phyloP scores from a whole-genome alignment of 2,113 vertebrate genomes.

The Neopipo cinnamomea region DNA sequence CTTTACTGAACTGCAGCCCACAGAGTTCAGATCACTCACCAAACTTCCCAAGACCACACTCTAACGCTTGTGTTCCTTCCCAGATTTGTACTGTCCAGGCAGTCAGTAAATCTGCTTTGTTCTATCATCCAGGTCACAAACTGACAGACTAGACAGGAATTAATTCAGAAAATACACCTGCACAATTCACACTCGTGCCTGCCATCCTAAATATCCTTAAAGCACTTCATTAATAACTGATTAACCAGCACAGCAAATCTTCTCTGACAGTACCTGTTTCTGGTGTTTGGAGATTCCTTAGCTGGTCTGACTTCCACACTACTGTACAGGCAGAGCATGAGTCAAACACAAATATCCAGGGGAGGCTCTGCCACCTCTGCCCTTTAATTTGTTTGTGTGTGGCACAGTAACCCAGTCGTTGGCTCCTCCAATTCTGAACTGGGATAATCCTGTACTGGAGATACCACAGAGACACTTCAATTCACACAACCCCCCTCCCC shows the following conservation, averaged over 20 bases:
- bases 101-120: background rate
- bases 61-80: background rate
- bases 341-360: background rate
- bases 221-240: background rate
- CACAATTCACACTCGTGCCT: background rate
- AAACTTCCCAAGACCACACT: background rate
- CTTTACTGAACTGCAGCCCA: background rate
- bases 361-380: background rate
- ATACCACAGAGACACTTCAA: background rate
- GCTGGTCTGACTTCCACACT: background rate
- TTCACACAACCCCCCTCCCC: background rate
- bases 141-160: background rate
- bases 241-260: background rate
- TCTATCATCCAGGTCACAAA: background rate
- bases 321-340: background rate
- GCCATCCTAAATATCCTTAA: background rate
- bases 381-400: background rate
- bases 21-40: background rate
- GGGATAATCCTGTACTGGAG: background rate
- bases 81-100: background rate
- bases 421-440: background rate
- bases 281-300: background rate
- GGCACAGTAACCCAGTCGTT: constrained; percentile 16
- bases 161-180: background rate
- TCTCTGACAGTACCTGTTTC: background rate